These are phyloP conservation scores for Zootermopsis nevadensis DNA, from an alignment of 2,888 invertebrate species.

Conservation along the genomic window DNA sequence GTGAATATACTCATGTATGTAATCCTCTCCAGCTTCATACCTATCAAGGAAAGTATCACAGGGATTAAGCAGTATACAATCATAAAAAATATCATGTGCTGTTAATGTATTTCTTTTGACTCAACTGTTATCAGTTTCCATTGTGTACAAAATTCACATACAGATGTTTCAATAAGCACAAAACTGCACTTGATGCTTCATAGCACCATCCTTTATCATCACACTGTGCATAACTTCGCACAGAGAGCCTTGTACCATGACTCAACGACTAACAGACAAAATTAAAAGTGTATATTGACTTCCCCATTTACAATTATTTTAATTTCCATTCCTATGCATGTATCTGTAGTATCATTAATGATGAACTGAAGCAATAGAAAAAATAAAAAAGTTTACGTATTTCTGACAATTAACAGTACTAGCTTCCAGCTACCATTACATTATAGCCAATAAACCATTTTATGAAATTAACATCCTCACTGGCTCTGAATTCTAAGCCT, in stretches of 20 bases:
- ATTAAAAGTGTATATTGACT: neutral
- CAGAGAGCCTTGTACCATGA: neutral
- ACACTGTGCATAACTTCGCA: conserved; percentile 6
- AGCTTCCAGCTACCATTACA: neutral
- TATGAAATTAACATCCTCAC: conserved; percentile 6
- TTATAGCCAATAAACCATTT: conserved; percentile 15
- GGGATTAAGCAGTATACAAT: neutral
- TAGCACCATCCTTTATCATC: neutral
- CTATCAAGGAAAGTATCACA: neutral
- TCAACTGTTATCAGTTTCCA: neutral
- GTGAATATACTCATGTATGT: neutral
- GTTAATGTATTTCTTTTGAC: neutral
- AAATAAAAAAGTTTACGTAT: neutral
- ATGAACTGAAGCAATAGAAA: neutral
- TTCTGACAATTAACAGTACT: neutral
- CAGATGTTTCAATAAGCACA: neutral
- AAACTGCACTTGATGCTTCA: neutral
- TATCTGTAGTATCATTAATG: neutral
- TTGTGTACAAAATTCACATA: conserved; percentile 22
- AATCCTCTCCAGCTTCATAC: neutral
- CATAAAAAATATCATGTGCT: neutral
- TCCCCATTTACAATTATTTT: neutral
- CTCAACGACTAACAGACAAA: neutral
- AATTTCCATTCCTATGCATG: neutral
- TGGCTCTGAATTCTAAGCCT: neutral